Evolutionary conservation across 2,888 invertebrate species (phyloP).

Genomic region (Teinopalpus imperialis): DNA sequence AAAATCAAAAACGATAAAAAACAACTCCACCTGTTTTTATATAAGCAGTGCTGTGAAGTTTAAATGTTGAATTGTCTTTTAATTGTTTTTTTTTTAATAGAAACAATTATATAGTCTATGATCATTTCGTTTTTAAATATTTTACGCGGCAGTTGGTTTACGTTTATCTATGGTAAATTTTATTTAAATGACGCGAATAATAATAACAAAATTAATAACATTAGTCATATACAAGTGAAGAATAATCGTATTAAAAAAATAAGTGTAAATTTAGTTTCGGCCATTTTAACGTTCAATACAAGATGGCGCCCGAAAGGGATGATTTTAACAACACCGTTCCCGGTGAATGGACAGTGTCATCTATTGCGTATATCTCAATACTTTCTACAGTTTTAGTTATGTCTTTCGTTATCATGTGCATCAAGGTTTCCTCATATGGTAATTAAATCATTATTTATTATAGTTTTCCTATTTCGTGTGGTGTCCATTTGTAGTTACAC

Average conservation of each 20-base stretch:
- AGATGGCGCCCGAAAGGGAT: constrained; percentile 11
- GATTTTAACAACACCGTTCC: constrained; percentile 1
- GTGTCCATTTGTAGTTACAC: too few relatives aligned
- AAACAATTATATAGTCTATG: too few relatives aligned
- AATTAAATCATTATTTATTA: constrained; percentile 30
- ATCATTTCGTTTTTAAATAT: too few relatives aligned
- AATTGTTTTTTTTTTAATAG: constrained; percentile 3
- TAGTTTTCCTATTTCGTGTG: too few relatives aligned
- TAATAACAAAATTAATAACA: too few relatives aligned
- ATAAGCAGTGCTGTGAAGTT: constrained; percentile 24
- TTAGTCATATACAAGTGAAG: too few relatives aligned
- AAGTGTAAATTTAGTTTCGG: background rate
- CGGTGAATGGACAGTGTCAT: constrained; percentile 25
- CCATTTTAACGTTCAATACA: background rate
- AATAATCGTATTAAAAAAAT: too few relatives aligned
- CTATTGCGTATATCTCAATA: constrained; percentile 36
- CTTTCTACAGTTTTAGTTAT: constrained; percentile 46
- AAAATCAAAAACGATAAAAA: background rate
- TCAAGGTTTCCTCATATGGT: constrained; percentile 50
- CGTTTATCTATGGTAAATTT: too few relatives aligned
- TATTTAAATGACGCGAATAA: too few relatives aligned
- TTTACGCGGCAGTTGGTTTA: too few relatives aligned
- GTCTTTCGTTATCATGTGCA: constrained; percentile 54
- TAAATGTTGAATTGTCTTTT: background rate
- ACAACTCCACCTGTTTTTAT: constrained; percentile 19